Evolutionary conservation across 2,888 invertebrate species (phyloP).

Genomic region (Aspidiotus destructor): DNA sequence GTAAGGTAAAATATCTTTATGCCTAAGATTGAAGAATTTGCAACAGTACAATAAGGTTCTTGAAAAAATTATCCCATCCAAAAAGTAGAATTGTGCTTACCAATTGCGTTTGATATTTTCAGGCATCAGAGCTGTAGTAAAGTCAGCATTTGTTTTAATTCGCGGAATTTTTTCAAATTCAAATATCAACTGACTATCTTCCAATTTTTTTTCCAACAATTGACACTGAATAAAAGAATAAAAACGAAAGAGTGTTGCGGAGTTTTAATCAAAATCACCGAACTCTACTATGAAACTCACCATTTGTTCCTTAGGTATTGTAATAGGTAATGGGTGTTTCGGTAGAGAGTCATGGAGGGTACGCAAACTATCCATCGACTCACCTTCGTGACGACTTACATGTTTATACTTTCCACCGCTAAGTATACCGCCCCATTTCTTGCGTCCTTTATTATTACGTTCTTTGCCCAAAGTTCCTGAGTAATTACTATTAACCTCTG

Average conservation of each 20-base stretch:
- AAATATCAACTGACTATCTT: slow-evolving; percentile 63
- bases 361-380: slow-evolving; percentile 22
- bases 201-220: slow-evolving; percentile 56
- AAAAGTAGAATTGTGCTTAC: slow-evolving; percentile 35
- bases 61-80: background rate
- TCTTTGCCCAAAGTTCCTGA: slow-evolving; percentile 62
- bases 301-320: slow-evolving; percentile 70
- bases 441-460: slow-evolving; percentile 43
- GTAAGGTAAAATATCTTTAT: slow-evolving; percentile 72
- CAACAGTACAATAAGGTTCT: too few species aligned
- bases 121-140: slow-evolving; percentile 60
- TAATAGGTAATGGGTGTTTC: slow-evolving; percentile 48
- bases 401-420: slow-evolving; percentile 47
- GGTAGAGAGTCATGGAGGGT: slow-evolving; percentile 34
- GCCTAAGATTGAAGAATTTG: slow-evolving; percentile 41
- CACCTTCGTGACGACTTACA: slow-evolving; percentile 32
- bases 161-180: slow-evolving; percentile 80
- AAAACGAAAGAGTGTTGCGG: slow-evolving; percentile 13
- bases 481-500: slow-evolving; percentile 41
- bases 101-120: slow-evolving; percentile 53
- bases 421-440: slow-evolving; percentile 49
- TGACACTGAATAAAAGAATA: slow-evolving; percentile 48
- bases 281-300: slow-evolving; percentile 44
- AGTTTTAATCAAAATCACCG: background rate
- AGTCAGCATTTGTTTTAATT: slow-evolving; percentile 54